Evolutionary conservation across 2,113 vertebrate genomes (phyloP).

Genomic region (Isurus oxyrinchus): DNA sequence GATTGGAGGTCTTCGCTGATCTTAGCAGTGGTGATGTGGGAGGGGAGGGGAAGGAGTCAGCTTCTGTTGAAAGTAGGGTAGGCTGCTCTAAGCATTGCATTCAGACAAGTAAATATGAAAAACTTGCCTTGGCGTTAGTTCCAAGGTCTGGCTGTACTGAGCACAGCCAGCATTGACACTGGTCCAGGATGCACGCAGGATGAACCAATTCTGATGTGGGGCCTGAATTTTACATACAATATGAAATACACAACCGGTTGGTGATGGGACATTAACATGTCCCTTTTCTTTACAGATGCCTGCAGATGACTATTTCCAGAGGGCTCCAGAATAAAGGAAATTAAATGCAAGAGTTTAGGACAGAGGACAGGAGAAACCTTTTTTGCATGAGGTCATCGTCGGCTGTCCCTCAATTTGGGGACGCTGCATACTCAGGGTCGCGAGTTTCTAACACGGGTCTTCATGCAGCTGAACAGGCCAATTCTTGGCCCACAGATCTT

Average conservation of each 20-base stretch:
- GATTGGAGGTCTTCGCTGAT: not conserved
- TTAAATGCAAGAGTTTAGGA: not conserved
- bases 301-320: not conserved
- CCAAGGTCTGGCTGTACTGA: not conserved
- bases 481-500: too few relatives aligned
- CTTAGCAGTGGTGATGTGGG: not conserved
- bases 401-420: too few relatives aligned
- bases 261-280: not conserved
- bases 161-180: not conserved
- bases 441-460: too few relatives aligned
- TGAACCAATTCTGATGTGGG: not conserved
- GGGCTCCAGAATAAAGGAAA: not conserved
- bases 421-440: too few relatives aligned
- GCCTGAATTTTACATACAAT: not conserved
- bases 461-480: too few relatives aligned
- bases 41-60: not conserved
- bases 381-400: too few relatives aligned
- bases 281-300: not conserved
- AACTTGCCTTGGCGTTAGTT: not conserved
- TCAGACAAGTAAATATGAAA: not conserved
- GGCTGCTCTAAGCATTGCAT: not conserved
- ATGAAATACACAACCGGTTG: not conserved
- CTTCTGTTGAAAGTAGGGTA: not conserved
- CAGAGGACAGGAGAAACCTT: not conserved
- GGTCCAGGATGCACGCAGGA: not conserved